Conservation (phyloP, 2,888 invertebrate genomes). For the Mystacides longicornis region DNA sequence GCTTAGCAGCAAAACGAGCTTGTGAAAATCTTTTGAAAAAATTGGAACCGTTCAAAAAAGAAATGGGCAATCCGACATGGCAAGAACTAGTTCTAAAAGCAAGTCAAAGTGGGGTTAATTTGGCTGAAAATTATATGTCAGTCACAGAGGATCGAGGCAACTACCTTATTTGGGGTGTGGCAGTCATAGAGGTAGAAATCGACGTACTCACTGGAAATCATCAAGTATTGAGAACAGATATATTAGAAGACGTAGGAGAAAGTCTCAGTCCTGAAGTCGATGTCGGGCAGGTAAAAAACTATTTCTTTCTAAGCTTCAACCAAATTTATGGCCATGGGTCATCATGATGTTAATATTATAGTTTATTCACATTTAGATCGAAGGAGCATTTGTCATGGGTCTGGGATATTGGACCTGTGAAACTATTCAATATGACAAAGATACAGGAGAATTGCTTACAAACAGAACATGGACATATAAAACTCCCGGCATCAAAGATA, state of each 20-base stretch:
- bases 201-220: constrained; percentile 65
- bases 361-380: constrained; percentile 9
- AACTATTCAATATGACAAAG: constrained; percentile 49
- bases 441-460: constrained; percentile 55
- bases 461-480: constrained; percentile 69
- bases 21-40: constrained; percentile 44
- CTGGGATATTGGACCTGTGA: constrained; percentile 66
- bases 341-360: background rate
- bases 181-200: constrained; percentile 58
- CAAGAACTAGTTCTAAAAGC: constrained; percentile 46
- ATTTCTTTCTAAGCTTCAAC: no score
- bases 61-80: constrained; percentile 44
- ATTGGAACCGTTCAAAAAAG: constrained; percentile 38
- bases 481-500: constrained; percentile 61
- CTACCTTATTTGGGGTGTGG: constrained; percentile 55
- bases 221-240: constrained; percentile 50
- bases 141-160: constrained; percentile 25
- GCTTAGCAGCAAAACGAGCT: constrained; percentile 48
- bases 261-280: constrained; percentile 61
- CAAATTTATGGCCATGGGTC: background rate
- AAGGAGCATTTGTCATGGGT: constrained; percentile 58
- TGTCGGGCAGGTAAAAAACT: constrained; percentile 58
- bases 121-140: constrained; percentile 47
- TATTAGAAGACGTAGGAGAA: constrained; percentile 59
- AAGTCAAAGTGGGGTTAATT: constrained; percentile 44